Evolutionary conservation across 1,140 invertebrate species (phyloP).

Genomic region (Pristionchus pacificus): DNA sequence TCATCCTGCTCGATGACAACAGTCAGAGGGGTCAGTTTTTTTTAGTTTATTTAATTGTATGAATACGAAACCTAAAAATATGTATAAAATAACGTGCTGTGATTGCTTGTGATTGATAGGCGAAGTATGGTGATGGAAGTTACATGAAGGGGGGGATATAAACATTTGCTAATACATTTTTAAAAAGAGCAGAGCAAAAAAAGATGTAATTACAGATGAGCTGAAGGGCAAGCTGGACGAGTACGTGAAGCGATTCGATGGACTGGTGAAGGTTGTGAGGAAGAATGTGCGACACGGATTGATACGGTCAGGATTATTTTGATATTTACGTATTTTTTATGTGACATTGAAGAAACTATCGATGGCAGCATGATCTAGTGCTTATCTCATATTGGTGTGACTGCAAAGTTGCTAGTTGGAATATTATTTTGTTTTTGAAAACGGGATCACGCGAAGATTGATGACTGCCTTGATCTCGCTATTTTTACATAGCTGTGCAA

Average conservation of each 20-base stretch:
- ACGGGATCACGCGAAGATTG: too few relatives aligned
- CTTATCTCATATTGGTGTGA: too few relatives aligned
- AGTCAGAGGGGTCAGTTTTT: slow-evolving; percentile 69
- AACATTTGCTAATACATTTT: neutral
- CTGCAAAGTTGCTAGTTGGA: too few relatives aligned
- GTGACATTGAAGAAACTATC: too few relatives aligned
- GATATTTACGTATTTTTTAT: too few relatives aligned
- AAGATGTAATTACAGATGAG: slow-evolving; percentile 62
- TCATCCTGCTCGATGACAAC: slow-evolving; percentile 82
- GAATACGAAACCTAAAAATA: too few relatives aligned
- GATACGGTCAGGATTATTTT: slow-evolving; percentile 67
- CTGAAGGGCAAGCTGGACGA: slow-evolving; percentile 72
- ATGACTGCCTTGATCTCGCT: too few relatives aligned
- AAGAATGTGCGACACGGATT: slow-evolving; percentile 74
- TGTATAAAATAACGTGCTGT: too few relatives aligned
- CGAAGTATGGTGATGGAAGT: neutral
- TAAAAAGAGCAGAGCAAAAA: neutral
- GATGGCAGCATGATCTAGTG: too few relatives aligned
- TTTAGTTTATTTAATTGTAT: neutral
- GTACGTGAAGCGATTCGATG: slow-evolving; percentile 65
- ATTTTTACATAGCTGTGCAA: too few relatives aligned
- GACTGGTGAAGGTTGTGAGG: slow-evolving; percentile 70
- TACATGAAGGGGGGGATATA: neutral
- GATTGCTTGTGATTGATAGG: neutral
- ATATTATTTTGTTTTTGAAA: too few relatives aligned